phyloP scores from a whole-genome alignment of 2,113 vertebrate species.

The Scophthalmus maximus region DNA sequence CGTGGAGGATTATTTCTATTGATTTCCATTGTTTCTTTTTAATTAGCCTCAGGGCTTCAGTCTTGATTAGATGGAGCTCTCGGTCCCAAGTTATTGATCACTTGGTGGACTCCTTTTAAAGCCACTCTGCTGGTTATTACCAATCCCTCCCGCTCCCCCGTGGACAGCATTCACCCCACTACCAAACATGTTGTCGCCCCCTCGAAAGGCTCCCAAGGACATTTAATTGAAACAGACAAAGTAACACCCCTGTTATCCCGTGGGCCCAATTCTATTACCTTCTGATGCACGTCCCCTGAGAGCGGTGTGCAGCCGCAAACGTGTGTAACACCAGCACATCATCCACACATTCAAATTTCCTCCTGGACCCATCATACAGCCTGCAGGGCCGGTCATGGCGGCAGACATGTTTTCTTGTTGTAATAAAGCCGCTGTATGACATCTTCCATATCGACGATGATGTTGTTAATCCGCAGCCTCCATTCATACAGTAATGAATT shows the following conservation, averaged over 20 bases:
- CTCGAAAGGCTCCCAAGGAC: slow-evolving; percentile 49
- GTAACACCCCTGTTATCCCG: slow-evolving; percentile 74
- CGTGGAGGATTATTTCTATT: slow-evolving; percentile 60
- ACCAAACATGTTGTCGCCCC: slow-evolving; percentile 52
- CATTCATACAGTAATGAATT: slow-evolving; percentile 51
- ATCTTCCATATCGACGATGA: slow-evolving; percentile 46
- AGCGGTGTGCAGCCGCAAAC: slow-evolving; percentile 14
- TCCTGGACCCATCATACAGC: slow-evolving; percentile 34
- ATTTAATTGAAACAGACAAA: slow-evolving; percentile 82
- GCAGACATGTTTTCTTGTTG: slow-evolving; percentile 19
- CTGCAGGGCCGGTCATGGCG: slow-evolving; percentile 2
- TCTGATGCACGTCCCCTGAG: slow-evolving; percentile 63
- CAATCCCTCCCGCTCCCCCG: slow-evolving; percentile 44
- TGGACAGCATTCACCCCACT: slow-evolving; percentile 46
- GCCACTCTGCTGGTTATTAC: slow-evolving; percentile 66
- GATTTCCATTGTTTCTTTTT: slow-evolving; percentile 69
- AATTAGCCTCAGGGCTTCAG: slow-evolving; percentile 61
- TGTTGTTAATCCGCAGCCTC: slow-evolving; percentile 44
- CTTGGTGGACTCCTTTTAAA: slow-evolving; percentile 53
- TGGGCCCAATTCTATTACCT: slow-evolving; percentile 76
- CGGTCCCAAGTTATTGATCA: slow-evolving; percentile 74
- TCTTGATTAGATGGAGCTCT: slow-evolving; percentile 65
- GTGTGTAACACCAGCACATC: slow-evolving; percentile 28
- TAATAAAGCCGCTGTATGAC: slow-evolving; percentile 32
- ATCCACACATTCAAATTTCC: slow-evolving; percentile 58